Base-by-base conservation (phyloP, 1,140 invertebrate genomes). In the Drosophila teissieri region DNA sequence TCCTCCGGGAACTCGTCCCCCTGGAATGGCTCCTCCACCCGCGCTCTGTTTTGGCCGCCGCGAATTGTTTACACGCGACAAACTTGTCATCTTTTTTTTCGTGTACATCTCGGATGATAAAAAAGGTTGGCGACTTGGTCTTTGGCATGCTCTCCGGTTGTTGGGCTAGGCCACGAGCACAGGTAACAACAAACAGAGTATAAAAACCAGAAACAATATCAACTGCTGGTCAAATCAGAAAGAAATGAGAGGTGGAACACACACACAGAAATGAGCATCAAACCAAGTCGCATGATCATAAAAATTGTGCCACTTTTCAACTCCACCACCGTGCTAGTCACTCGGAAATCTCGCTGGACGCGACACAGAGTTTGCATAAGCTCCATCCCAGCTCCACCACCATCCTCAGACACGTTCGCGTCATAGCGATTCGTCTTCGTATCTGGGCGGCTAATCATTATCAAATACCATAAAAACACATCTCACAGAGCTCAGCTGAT, bases 51-150 rank as follows among this genome's bases (percentile, higher is more conserved):
- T 81, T 75, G 82, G 63, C 74, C 64, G 75, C 83, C 79, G 79
- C 83, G 67, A 86, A 88, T 88, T 86, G 83, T 88, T 86, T 86
- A 89, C 83, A 86, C 84, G 83, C 83, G 83, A 88, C 83, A 86
- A 86, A 86, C 84, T 86, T 88, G 83, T 86, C 83, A 88, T 86
- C 54, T 79, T 78, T 54, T 80, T 80, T 65, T 61, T 76, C 73
- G 65, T 88, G 78, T 80, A 61, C 58, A 68, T 46, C 42, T 37
- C 51, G 40, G 61, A 61, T 58, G 74, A 88, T 79, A 86, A 86
- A 84, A 86, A 86, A 86, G 83, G 83, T 89, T 83, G 73, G 84
- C 75, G 82, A 86, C 82, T 75, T 74, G 78, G 68, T 61, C 67
- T 73, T 73, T 70, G 80, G 73, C 48, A 48, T 77, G 62, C 49